These are phyloP conservation scores for Dryococelus australis DNA, from an alignment of 2,888 invertebrate species.

Conservation along the genomic window DNA sequence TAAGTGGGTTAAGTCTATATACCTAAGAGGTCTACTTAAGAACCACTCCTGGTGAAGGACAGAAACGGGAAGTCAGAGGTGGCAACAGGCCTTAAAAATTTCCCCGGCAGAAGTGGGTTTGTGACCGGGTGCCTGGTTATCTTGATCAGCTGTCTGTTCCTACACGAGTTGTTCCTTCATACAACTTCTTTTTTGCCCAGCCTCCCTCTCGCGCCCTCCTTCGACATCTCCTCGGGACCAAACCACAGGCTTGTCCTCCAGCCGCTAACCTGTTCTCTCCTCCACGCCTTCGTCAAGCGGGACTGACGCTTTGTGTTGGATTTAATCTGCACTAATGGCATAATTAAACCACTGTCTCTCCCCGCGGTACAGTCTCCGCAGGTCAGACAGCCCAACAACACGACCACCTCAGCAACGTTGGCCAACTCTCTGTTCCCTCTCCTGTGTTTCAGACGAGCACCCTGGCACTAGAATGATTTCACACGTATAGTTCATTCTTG, in stretches of 20 bases:
- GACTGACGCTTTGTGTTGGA: conserved; percentile 39
- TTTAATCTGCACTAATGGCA: conserved; percentile 46
- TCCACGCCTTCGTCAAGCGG: background rate
- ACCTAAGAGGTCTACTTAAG: no score
- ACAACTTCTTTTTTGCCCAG: no score
- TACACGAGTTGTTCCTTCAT: background rate
- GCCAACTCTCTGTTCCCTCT: no score
- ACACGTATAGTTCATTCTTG: no score
- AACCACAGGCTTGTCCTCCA: background rate
- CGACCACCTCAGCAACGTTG: background rate
- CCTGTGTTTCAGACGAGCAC: no score
- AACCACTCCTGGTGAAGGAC: no score
- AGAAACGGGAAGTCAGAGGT: no score
- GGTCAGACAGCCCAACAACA: no score
- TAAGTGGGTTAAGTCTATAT: no score
- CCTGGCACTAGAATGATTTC: no score
- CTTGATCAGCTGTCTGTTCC: conserved; percentile 16
- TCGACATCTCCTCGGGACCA: background rate
- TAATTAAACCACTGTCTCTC: conserved; percentile 40
- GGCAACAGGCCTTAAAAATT: no score
- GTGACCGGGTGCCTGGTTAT: background rate
- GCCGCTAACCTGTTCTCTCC: background rate
- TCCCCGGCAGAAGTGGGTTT: no score
- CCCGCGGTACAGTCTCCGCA: conserved; percentile 31
- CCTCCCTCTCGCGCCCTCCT: background rate